A percentile compares a stretch with the other conserved stretches of the same genome.
phyloP scores from a whole-genome alignment of 2,113 vertebrate genomes.

The Aphyosemion australe region DNA sequence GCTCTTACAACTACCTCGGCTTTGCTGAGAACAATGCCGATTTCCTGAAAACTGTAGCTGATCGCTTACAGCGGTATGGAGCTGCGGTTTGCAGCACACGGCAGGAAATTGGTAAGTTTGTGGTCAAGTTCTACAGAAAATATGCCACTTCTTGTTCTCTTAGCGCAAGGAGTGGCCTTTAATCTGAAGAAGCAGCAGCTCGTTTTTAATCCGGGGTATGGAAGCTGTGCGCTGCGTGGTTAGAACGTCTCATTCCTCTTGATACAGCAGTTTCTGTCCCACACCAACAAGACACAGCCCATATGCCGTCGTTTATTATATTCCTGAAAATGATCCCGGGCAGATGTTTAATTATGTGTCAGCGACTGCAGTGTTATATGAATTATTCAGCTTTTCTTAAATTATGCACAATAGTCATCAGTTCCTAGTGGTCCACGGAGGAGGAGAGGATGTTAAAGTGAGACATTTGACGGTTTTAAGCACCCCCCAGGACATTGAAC shows the following conservation, averaged over 20 bases:
- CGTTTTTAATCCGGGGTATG: too few relatives aligned
- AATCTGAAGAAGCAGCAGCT: neutral
- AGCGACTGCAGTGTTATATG: slow-evolving; percentile 54
- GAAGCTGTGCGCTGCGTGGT: neutral
- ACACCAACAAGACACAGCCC: slow-evolving; percentile 22
- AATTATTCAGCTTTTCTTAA: slow-evolving; percentile 73
- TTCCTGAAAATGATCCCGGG: slow-evolving; percentile 53
- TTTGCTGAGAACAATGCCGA: slow-evolving; percentile 85
- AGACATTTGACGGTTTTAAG: slow-evolving; percentile 45
- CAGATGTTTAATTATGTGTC: slow-evolving; percentile 70
- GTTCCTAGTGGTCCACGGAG: slow-evolving; percentile 40
- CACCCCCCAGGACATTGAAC: slow-evolving; percentile 26
- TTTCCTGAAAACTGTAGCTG: slow-evolving; percentile 84
- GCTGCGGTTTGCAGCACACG: slow-evolving; percentile 87
- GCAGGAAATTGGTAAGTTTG: slow-evolving; percentile 88
- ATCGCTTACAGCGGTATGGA: slow-evolving; percentile 79
- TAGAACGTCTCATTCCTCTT: slow-evolving; percentile 6
- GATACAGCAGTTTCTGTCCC: slow-evolving; percentile 15
- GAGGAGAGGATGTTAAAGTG: slow-evolving; percentile 31
- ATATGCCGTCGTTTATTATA: slow-evolving; percentile 48
- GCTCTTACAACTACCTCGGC: slow-evolving; percentile 96
- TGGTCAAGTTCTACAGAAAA: neutral
- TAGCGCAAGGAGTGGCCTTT: slow-evolving; percentile 12
- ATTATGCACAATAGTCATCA: slow-evolving; percentile 65
- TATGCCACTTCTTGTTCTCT: neutral